Evolutionary conservation across 2,888 invertebrate genomes (phyloP).

Genomic region (Liopterus haemorrhoidalis): DNA sequence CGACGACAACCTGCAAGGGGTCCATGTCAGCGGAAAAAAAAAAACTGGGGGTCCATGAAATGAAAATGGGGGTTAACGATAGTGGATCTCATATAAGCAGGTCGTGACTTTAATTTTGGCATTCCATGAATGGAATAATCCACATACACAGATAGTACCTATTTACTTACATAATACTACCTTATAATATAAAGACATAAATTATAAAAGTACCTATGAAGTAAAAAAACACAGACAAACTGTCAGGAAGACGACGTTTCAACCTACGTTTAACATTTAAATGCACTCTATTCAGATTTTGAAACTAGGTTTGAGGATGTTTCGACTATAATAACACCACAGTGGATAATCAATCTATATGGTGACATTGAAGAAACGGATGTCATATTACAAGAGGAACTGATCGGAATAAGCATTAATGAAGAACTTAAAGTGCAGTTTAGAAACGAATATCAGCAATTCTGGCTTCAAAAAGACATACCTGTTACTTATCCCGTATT

Average conservation of each 20-base stretch:
- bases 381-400: slow-evolving; percentile 31
- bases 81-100: too few species aligned
- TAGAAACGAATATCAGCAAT: slow-evolving; percentile 32
- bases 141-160: too few species aligned
- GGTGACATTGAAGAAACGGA: slow-evolving; percentile 29
- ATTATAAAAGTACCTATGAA: too few species aligned
- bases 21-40: too few species aligned
- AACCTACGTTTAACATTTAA: slow-evolving; percentile 34
- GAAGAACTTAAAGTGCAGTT: slow-evolving; percentile 33
- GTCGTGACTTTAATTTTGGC: too few species aligned
- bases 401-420: slow-evolving; percentile 30
- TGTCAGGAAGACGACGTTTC: slow-evolving; percentile 27
- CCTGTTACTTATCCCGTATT: slow-evolving; percentile 30
- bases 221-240: too few species aligned
- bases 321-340: slow-evolving; percentile 32
- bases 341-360: slow-evolving; percentile 31
- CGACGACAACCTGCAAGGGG: too few species aligned
- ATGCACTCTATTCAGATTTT: slow-evolving; percentile 32
- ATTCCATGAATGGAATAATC: too few species aligned
- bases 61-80: too few species aligned
- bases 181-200: too few species aligned
- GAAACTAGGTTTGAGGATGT: slow-evolving; percentile 34
- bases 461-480: slow-evolving; percentile 31
- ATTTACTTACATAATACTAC: too few species aligned
- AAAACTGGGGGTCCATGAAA: too few species aligned